These are phyloP conservation scores for Atethmia centrago DNA, from an alignment of 2,888 invertebrate species.

Conservation along the genomic window DNA sequence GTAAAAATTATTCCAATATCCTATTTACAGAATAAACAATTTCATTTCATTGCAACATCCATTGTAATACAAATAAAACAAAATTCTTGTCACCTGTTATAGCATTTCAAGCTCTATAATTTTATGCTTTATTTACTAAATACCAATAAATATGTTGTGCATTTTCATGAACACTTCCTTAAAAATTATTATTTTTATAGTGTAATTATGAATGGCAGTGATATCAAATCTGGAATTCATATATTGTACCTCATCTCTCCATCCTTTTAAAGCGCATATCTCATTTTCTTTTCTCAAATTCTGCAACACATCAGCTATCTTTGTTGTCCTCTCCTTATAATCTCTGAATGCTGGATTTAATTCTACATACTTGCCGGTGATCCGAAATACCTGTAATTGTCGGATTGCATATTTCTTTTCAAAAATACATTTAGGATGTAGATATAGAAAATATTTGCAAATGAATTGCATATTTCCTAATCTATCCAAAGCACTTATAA, in stretches of 20 bases:
- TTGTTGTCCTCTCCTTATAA: constrained; percentile 94
- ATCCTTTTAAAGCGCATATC: constrained; percentile 96
- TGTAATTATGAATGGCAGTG: neutral
- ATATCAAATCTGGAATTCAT: neutral
- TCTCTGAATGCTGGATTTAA: constrained; percentile 96
- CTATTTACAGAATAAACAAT: too few relatives aligned
- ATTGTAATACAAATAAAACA: constrained; percentile 6
- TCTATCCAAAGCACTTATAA: neutral
- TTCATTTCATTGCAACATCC: neutral
- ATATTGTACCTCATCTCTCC: constrained; percentile 96
- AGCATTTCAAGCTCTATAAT: constrained; percentile 4
- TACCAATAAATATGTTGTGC: constrained; percentile 4
- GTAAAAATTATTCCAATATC: too few relatives aligned
- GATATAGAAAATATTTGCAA: neutral
- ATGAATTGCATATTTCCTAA: neutral
- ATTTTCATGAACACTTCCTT: neutral
- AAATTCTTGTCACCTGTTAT: neutral
- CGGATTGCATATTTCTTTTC: neutral
- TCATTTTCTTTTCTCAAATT: constrained; percentile 94
- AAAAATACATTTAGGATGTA: neutral
- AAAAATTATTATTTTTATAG: neutral
- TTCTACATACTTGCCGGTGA: constrained; percentile 93
- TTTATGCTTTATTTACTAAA: neutral
- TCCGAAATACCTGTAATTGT: constrained; percentile 92
- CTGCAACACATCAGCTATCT: constrained; percentile 94